Conservation (phyloP, 1,140 invertebrate genomes). For the Octopus bimaculoides region DNA sequence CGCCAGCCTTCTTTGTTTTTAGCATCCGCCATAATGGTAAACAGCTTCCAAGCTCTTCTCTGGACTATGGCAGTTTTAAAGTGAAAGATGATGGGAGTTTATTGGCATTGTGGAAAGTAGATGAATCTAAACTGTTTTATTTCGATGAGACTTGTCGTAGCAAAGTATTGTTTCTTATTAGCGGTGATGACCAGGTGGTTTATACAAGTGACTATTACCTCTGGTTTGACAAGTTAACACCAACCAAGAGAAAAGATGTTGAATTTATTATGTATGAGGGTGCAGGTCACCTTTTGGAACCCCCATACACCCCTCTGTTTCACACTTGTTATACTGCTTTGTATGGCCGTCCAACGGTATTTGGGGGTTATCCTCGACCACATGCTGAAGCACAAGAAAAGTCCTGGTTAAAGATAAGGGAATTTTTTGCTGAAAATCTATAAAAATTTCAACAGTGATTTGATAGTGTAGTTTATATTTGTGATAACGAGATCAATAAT, state of each 20-base stretch:
- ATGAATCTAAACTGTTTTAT: neutral
- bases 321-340: conserved; percentile 14
- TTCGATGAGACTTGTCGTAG: neutral
- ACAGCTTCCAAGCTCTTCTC: neutral
- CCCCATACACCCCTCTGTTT: conserved; percentile 33
- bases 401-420: conserved; percentile 30
- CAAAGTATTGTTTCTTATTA: neutral
- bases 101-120: neutral
- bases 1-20: conserved; percentile 13
- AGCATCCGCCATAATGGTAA: neutral
- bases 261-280: conserved; percentile 29
- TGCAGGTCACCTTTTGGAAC: conserved; percentile 40
- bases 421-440: conserved; percentile 17
- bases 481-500: no score
- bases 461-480: no score
- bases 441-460: neutral
- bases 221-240: no score
- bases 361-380: conserved; percentile 26
- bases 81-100: neutral
- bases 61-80: neutral
- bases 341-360: conserved; percentile 19
- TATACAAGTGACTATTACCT: no score
- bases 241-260: no score
- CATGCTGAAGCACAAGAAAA: conserved; percentile 36
- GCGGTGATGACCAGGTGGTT: neutral